A percentile compares a stretch with the other conserved stretches of the same genome.
Evolutionary conservation across 2,888 invertebrate species (phyloP).

Genomic region (Cinara cedri): DNA sequence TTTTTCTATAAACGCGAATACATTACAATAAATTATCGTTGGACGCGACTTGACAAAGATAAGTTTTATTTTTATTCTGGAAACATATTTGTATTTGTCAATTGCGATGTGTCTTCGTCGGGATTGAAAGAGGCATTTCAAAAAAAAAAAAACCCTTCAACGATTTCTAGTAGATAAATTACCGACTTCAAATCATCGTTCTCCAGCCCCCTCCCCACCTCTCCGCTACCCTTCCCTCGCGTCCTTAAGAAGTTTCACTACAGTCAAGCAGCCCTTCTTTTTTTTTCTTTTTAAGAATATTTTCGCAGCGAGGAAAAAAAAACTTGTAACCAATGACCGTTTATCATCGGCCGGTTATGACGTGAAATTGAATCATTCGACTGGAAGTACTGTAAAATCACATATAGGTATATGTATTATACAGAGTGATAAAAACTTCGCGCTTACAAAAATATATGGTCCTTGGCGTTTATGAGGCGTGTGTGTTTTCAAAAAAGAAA

Average conservation of each 20-base stretch:
- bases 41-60: slow-evolving; percentile 22
- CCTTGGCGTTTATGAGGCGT: too few species aligned
- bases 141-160: slow-evolving; percentile 33
- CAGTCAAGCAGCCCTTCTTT: background rate
- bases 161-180: slow-evolving; percentile 53
- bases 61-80: slow-evolving; percentile 45
- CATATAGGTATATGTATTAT: too few species aligned
- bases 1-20: slow-evolving; percentile 31
- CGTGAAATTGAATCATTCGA: slow-evolving; percentile 45
- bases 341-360: slow-evolving; percentile 40
- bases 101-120: slow-evolving; percentile 27
- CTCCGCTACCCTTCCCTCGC: too few species aligned
- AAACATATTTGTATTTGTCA: slow-evolving; percentile 49
- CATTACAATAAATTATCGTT: slow-evolving; percentile 36
- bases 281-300: background rate
- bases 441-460: too few species aligned
- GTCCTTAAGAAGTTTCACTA: slow-evolving; percentile 5
- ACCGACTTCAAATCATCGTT: slow-evolving; percentile 43
- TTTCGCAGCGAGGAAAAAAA: background rate
- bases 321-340: slow-evolving; percentile 36
- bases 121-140: slow-evolving; percentile 49
- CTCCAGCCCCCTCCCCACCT: background rate
- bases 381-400: slow-evolving; percentile 15
- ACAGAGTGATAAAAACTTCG: too few species aligned
- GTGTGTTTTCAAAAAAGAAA: too few species aligned